These are phyloP conservation scores for Candidula unifasciata DNA, from an alignment of 2,888 invertebrate genomes.

Conservation along the genomic window DNA sequence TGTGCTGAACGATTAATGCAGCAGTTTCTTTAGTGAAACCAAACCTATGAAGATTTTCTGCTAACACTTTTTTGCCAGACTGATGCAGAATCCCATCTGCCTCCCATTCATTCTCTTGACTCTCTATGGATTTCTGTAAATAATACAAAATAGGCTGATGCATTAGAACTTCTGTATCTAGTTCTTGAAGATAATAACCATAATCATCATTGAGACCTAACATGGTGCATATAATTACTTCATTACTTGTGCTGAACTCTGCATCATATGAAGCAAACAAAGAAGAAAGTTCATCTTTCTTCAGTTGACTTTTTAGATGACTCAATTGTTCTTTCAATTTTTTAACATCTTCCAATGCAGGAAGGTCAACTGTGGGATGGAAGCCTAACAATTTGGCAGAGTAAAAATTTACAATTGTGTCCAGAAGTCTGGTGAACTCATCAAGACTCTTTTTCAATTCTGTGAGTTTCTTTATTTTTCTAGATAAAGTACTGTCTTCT, in stretches of 20 bases:
- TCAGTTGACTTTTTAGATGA: not conserved
- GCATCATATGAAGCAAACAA: not conserved
- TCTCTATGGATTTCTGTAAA: not conserved
- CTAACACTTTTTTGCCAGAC: not conserved
- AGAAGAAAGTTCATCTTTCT: not conserved
- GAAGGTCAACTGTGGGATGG: not conserved
- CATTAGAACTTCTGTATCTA: not conserved
- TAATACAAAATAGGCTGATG: not conserved
- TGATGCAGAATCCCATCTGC: not conserved
- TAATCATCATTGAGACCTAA: not conserved
- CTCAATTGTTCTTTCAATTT: not conserved
- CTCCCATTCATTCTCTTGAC: not conserved
- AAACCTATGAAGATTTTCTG: not conserved
- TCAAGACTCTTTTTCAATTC: not conserved
- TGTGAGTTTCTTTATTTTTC: conserved; percentile 9
- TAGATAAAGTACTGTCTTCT: not conserved
- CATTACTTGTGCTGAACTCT: not conserved
- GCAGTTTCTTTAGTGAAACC: not conserved
- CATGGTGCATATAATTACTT: conserved; percentile 2
- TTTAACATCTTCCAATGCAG: not conserved
- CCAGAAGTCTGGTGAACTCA: not conserved
- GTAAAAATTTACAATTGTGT: not conserved
- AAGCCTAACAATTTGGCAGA: not conserved
- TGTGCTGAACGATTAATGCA: not conserved
- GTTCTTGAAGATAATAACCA: not conserved